These are phyloP conservation scores for Euglossa dilemma DNA, from an alignment of 1,140 invertebrate species.

Conservation along the genomic window DNA sequence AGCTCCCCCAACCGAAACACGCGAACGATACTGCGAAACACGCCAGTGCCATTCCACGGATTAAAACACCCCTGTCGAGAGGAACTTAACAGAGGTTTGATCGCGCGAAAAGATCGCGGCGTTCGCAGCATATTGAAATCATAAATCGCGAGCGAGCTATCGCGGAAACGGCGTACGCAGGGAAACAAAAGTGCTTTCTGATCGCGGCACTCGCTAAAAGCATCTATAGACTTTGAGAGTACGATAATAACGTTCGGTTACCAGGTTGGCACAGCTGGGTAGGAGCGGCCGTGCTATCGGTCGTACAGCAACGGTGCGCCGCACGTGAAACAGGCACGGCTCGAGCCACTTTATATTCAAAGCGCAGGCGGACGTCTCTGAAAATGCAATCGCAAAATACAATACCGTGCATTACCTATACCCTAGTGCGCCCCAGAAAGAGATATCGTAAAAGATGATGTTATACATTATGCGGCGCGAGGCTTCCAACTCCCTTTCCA, in stretches of 20 bases:
- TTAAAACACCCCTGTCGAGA: no score
- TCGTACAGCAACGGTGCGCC: constrained; percentile 43
- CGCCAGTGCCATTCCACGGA: no score
- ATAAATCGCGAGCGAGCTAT: constrained; percentile 38
- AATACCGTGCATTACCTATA: constrained; percentile 78
- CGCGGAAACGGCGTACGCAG: neutral
- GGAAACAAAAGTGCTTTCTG: constrained; percentile 57
- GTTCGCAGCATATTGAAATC: neutral
- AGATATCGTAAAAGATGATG: constrained; percentile 80
- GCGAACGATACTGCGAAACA: no score
- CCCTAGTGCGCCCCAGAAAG: constrained; percentile 66
- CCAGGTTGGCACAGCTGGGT: constrained; percentile 63
- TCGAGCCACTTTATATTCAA: constrained; percentile 79
- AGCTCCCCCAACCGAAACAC: no score
- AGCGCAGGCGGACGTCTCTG: constrained; percentile 78
- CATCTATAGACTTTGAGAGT: constrained; percentile 59
- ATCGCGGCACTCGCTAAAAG: constrained; percentile 58
- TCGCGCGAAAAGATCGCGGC: neutral
- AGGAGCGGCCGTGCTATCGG: constrained; percentile 50
- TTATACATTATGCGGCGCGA: constrained; percentile 79
- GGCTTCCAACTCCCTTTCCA: constrained; percentile 62
- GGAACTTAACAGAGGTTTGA: neutral
- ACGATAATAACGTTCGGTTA: constrained; percentile 68
- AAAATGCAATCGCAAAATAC: constrained; percentile 82
- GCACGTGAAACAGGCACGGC: constrained; percentile 62